Base-by-base conservation (phyloP, 1,140 invertebrate genomes). In the Drosophila novamexicana region DNA sequence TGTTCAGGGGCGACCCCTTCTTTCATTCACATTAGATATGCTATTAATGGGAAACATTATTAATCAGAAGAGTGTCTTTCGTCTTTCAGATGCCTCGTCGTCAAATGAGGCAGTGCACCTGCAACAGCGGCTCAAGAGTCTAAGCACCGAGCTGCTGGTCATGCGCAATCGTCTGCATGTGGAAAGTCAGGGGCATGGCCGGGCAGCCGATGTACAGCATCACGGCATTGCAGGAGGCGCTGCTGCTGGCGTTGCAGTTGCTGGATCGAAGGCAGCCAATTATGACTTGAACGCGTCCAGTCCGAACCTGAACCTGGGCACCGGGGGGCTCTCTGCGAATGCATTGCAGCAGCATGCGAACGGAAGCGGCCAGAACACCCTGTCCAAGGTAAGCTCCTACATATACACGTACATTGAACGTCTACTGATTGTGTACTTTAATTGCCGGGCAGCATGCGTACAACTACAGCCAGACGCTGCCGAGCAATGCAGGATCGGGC, bases 21-120 rank as follows among this genome's bases (percentile, higher is more conserved):
- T 29, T 29, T 3, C 5, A 29, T 29, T 29, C 22, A 29, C 3
- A 29, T 22, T 1, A 4, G 22, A 22, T 3, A 22, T 22, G 3
- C 3, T 22, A 3, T 22, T 16, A n/a, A n/a, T 14, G 12, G 6
- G 42, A 7, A 3, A 4, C 16, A 9, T 6, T 44, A 44, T 16
- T 16, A 8, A 22, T 18, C 16, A 22, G 18, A 47, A 18, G 7
- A 10, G 2, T 22, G 0, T n/a, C 0, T 32, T 49, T 22, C 0
- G 10, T 12, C 5, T 69, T 81, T 9, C 94, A 98, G 97, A 98
- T 96, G 97, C 97, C 72, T 97, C 97, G 71, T 97, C 97, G 44
- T 97, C 97, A 79, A 97, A 97, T 93, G 97, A 98, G 94, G 97
- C 97, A 45, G 97, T 97, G 77, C 97, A 98, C 91, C 93, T 98